Conservation (phyloP, 2,113 vertebrate genomes). For the Saccopteryx leptura region DNA sequence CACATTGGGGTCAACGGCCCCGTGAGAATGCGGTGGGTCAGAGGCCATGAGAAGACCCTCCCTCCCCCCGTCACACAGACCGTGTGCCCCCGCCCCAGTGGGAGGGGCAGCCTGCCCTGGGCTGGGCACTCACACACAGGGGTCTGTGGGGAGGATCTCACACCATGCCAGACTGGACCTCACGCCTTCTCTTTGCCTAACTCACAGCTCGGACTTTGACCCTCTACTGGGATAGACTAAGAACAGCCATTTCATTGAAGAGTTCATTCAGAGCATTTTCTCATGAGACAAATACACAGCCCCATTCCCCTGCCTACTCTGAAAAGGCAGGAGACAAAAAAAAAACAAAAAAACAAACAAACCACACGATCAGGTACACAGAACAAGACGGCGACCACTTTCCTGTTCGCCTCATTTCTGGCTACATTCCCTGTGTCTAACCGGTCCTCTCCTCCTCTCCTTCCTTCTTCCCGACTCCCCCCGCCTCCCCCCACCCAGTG, state of each 20-base stretch:
- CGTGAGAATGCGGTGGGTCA: neutral
- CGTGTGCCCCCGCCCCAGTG: neutral
- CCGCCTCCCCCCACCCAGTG: neutral
- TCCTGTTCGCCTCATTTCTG: neutral
- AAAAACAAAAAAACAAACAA: neutral
- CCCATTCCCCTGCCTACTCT: neutral
- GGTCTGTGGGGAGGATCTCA: neutral
- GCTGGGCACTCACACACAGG: neutral
- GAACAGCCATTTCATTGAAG: neutral
- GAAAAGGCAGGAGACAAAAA: constrained; percentile 28
- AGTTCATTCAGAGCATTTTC: neutral
- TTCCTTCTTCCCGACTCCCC: neutral
- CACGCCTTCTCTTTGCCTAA: neutral
- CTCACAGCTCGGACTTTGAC: neutral
- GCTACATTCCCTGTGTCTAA: neutral
- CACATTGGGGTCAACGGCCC: neutral
- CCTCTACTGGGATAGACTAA: neutral
- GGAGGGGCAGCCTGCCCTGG: neutral
- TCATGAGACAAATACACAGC: neutral
- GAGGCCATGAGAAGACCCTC: neutral
- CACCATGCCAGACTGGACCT: accelerated
- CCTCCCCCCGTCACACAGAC: too few relatives aligned
- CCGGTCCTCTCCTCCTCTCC: neutral
- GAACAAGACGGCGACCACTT: too few relatives aligned
- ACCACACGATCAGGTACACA: too few relatives aligned